phyloP scores from a whole-genome alignment of 2,888 invertebrate species.

The Rhagonycha fulva region DNA sequence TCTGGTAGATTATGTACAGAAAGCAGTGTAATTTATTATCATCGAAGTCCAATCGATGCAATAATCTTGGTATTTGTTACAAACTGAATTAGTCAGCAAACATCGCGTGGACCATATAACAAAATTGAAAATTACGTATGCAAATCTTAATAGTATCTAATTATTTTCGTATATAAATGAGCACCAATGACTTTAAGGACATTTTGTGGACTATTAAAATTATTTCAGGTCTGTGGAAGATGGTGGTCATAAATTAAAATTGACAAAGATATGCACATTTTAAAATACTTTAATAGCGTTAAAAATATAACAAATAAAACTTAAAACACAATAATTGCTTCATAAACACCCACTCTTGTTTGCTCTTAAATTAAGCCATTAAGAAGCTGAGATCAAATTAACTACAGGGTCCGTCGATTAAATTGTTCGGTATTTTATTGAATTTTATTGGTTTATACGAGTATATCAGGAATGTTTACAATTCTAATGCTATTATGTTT shows the following conservation, averaged over 20 bases:
- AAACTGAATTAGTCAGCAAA: slow-evolving; percentile 22
- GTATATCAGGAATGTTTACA: no score
- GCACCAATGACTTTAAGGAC: slow-evolving; percentile 19
- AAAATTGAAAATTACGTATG: slow-evolving; percentile 24
- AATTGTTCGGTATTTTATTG: not conserved
- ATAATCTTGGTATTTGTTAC: slow-evolving; percentile 19
- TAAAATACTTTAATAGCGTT: slow-evolving; percentile 27
- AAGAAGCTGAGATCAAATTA: not conserved
- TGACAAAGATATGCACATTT: slow-evolving; percentile 18
- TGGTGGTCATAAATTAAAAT: slow-evolving; percentile 19
- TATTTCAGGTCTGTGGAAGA: slow-evolving; percentile 16
- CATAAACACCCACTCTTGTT: slow-evolving; percentile 37
- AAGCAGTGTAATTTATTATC: slow-evolving; percentile 42
- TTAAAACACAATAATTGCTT: slow-evolving; percentile 35
- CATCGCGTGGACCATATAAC: slow-evolving; percentile 27
- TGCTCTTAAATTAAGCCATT: slow-evolving; percentile 40
- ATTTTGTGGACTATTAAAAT: slow-evolving; percentile 20
- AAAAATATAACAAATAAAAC: slow-evolving; percentile 22
- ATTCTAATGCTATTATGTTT: no score
- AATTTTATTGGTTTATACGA: no score
- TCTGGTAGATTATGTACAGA: slow-evolving; percentile 41
- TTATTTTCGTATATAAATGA: slow-evolving; percentile 33
- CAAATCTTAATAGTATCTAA: slow-evolving; percentile 31
- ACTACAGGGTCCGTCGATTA: not conserved
- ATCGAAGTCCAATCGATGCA: slow-evolving; percentile 41